A percentile compares a stretch with the other conserved stretches of the same genome.
Conservation (phyloP, 2,888 invertebrate species). For the Drosophila mettleri region DNA sequence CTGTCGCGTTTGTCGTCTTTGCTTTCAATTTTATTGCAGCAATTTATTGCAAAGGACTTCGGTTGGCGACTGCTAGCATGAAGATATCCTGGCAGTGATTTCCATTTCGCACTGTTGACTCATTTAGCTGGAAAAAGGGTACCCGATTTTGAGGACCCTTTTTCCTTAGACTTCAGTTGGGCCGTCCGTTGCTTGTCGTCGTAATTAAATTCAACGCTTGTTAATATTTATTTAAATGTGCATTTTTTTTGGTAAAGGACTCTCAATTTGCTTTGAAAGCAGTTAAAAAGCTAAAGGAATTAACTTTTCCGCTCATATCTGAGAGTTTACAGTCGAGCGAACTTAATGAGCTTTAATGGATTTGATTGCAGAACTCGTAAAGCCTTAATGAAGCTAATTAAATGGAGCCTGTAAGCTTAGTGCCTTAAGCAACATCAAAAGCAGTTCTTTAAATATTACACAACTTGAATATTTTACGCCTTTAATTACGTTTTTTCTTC, state of each 20-base stretch:
- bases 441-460: constrained; percentile 30
- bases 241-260: constrained; percentile 9
- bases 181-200: constrained; percentile 25
- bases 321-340: constrained; percentile 55
- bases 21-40: constrained; percentile 59
- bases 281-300: constrained; percentile 27
- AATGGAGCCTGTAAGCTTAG: constrained; percentile 15
- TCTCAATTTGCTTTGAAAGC: constrained; percentile 22
- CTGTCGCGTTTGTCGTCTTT: constrained; percentile 25
- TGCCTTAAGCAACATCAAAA: constrained; percentile 29
- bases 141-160: neutral
- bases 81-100: constrained; percentile 38
- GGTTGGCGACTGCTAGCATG: constrained; percentile 21
- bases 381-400: constrained; percentile 45
- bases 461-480: constrained; percentile 20
- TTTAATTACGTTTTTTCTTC: constrained; percentile 8
- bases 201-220: constrained; percentile 65
- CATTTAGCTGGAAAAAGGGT: constrained; percentile 22
- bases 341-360: constrained; percentile 60
- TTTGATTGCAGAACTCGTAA: constrained; percentile 34
- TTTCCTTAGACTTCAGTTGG: neutral
- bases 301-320: constrained; percentile 42
- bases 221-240: constrained; percentile 51
- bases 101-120: constrained; percentile 16
- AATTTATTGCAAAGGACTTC: constrained; percentile 37